Percentiles rank a stretch among this genome's conserved stretches.
phyloP scores from a whole-genome alignment of 1,140 invertebrate species.

The Acromyrmex heyeri region DNA sequence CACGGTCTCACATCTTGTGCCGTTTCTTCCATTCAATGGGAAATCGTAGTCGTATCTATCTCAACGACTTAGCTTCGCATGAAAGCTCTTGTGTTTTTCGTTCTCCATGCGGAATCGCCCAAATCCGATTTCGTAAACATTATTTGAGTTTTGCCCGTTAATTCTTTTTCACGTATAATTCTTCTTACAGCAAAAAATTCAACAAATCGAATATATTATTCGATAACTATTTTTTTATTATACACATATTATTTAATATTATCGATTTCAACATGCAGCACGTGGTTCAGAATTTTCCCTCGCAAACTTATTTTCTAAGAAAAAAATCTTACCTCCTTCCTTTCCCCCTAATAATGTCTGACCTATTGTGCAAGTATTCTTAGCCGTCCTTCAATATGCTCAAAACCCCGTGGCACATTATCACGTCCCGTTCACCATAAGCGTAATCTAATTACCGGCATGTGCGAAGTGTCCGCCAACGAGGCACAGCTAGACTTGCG shows the following conservation, averaged over 20 bases:
- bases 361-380: slow-evolving; percentile 52
- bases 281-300: not conserved
- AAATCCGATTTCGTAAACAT: not conserved
- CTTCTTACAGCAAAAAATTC: not conserved
- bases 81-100: not conserved
- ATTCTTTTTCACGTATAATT: not conserved
- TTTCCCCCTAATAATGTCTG: slow-evolving; percentile 5
- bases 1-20: slow-evolving; percentile 18
- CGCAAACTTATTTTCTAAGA: not conserved
- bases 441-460: slow-evolving; percentile 64
- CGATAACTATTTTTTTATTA: not conserved
- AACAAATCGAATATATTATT: not conserved
- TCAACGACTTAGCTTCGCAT: slow-evolving; percentile 14
- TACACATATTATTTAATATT: not conserved
- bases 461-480: slow-evolving; percentile 50
- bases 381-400: slow-evolving; percentile 53
- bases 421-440: slow-evolving; percentile 40
- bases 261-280: not conserved
- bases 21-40: slow-evolving; percentile 65
- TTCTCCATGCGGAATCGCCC: not conserved
- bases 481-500: slow-evolving; percentile 74
- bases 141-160: no score
- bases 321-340: slow-evolving; percentile 4
- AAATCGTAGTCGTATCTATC: slow-evolving; percentile 32
- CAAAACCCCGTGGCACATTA: slow-evolving; percentile 41